These are phyloP conservation scores for Propithecus perrieri DNA, from an alignment of 2,797 vertebrate species.

Conservation along the genomic window DNA sequence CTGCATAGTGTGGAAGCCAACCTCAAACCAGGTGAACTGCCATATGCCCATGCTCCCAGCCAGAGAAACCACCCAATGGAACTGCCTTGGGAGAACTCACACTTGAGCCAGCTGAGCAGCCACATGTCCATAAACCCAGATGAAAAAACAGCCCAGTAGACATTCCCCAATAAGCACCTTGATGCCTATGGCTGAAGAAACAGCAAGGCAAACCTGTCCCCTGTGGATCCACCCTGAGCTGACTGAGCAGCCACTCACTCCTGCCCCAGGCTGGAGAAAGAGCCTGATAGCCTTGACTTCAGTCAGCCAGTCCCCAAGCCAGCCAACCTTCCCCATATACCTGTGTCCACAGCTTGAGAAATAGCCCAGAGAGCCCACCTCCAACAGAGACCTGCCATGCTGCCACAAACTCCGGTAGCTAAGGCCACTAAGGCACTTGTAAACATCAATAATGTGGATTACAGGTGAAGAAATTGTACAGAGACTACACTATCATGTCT, in stretches of 20 bases:
- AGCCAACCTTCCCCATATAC: neutral
- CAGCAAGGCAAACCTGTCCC: neutral
- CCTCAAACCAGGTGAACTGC: too few relatives aligned
- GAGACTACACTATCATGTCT: neutral
- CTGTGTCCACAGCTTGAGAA: neutral
- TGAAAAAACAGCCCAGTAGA: neutral
- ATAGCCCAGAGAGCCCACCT: neutral
- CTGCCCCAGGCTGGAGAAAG: neutral
- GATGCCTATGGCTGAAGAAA: neutral
- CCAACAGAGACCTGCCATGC: neutral
- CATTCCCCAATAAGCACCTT: neutral
- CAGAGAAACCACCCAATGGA: neutral
- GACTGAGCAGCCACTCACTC: neutral
- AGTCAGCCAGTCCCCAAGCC: neutral
- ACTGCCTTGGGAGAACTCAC: too few relatives aligned
- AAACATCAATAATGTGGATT: neutral
- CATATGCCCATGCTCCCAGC: neutral
- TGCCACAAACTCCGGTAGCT: neutral
- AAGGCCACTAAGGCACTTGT: neutral
- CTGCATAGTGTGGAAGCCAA: neutral
- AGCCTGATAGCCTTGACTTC: neutral
- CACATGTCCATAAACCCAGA: neutral
- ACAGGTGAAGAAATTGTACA: neutral
- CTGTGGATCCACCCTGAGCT: neutral
- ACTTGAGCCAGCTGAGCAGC: neutral